Evolutionary conservation across 2,113 vertebrate genomes (phyloP).

Genomic region (Nyctereutes procyonoides): DNA sequence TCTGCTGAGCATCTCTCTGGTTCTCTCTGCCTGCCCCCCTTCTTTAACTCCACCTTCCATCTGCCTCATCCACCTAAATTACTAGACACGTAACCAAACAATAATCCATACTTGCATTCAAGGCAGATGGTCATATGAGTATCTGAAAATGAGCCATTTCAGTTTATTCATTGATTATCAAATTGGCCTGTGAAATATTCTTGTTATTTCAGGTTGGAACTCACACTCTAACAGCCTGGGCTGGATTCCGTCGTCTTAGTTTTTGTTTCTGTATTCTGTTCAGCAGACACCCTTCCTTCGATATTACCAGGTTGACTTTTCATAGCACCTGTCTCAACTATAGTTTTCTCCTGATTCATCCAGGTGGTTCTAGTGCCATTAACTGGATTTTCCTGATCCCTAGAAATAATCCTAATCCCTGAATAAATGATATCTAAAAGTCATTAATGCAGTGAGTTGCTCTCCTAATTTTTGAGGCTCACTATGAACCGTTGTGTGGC

Average conservation of each 20-base stretch:
- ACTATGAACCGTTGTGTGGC: neutral
- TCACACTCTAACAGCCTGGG: neutral
- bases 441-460: neutral
- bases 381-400: neutral
- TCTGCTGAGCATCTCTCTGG: neutral
- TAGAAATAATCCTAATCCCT: neutral
- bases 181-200: slow-evolving; percentile 31
- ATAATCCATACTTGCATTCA: slow-evolving; percentile 1
- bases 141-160: slow-evolving; percentile 37
- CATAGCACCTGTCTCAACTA: neutral
- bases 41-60: slow-evolving; percentile 34
- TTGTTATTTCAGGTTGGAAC: slow-evolving; percentile 55
- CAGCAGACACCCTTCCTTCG: neutral
- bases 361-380: neutral
- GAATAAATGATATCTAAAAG: neutral
- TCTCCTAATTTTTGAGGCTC: neutral
- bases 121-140: neutral
- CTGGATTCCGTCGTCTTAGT: neutral
- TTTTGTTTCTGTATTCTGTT: neutral
- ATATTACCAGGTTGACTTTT: neutral
- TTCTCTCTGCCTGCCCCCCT: neutral
- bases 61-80: slow-evolving; percentile 28
- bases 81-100: slow-evolving; percentile 21
- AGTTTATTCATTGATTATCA: neutral
- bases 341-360: neutral